Evolutionary conservation across 2,113 vertebrate species (phyloP), one percentile per base, ranked within the genome.

Genomic region (Patagioenas fasciata): DNA sequence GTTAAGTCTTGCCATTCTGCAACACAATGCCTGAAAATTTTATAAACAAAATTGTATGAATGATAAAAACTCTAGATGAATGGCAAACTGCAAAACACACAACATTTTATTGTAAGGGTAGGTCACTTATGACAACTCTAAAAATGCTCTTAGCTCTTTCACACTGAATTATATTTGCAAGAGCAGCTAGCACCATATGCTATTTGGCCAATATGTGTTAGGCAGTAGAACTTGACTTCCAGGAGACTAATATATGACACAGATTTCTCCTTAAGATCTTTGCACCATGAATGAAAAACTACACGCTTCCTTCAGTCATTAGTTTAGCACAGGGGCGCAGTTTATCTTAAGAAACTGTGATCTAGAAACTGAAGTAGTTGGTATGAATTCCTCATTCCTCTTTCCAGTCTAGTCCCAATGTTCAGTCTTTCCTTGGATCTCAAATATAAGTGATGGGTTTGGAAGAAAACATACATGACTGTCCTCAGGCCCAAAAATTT

Each of bases 81-180:
- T 75, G 64, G 64, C 53, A 75, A 80, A 75, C 56, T 91, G 62
- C 57, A 85, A 64, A 86, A 79, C 25, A 54, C 32, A 31, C 26
- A 44, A 48, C 26, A 71, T 53, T 66, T 85, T 56, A 61, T 57
- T 64, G 6, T 23, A 75, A 88, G 44, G 31, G 67, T 81, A 70
- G 24, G 34, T 78, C 69, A 29, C 56, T 88, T 78, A 48, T 86
- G 65, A 84, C 60, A 86, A 18, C 70, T 78, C 50, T 70, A 78
- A 90, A 86, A 31, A 34, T 89, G 72, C 48, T 86, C 38, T 88
- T 56, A 73, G 61, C 48, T 83, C 72, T 72, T 93, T 92, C 65
- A 50, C 44, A 65, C 31, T 75, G 85, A 91, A 91, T 89, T 92
- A n/a, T 53, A 80, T 92, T 93, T 90, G 56, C 72, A 92, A 20